Conservation (phyloP, 2,113 vertebrate species). For the Urocolius indicus region DNA sequence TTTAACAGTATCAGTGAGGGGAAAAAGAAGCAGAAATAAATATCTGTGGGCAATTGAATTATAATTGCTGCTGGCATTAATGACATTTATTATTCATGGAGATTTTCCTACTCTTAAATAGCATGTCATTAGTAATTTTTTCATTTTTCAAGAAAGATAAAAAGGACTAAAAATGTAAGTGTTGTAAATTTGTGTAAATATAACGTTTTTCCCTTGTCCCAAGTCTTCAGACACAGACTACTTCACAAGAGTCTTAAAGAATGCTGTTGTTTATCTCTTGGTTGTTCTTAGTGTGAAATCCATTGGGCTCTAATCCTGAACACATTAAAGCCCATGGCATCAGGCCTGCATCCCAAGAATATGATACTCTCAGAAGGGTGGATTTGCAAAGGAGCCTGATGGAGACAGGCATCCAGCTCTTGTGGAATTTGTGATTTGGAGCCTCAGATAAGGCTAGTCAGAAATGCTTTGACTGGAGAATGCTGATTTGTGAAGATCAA, state of each 20-base stretch:
- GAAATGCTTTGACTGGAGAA: background rate
- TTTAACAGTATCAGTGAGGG: background rate
- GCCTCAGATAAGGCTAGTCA: background rate
- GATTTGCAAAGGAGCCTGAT: background rate
- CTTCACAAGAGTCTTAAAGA: background rate
- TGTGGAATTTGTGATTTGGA: background rate
- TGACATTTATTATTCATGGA: background rate
- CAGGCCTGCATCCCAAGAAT: background rate
- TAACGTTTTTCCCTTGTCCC: background rate
- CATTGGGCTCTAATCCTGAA: background rate
- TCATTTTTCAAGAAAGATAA: background rate
- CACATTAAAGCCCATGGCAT: background rate
- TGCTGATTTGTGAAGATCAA: background rate
- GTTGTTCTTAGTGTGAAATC: conserved; percentile 11
- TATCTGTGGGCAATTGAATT: background rate
- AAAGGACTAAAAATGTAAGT: background rate
- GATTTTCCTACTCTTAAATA: background rate
- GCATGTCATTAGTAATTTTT: background rate
- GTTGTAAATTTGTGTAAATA: background rate
- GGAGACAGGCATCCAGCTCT: background rate
- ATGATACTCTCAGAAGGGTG: background rate
- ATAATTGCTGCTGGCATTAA: background rate
- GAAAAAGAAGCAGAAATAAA: conserved; percentile 1
- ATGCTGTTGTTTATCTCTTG: background rate
- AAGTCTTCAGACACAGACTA: background rate